These are phyloP conservation scores for Acrobasis repandana DNA, from an alignment of 2,888 invertebrate genomes.

Conservation along the genomic window DNA sequence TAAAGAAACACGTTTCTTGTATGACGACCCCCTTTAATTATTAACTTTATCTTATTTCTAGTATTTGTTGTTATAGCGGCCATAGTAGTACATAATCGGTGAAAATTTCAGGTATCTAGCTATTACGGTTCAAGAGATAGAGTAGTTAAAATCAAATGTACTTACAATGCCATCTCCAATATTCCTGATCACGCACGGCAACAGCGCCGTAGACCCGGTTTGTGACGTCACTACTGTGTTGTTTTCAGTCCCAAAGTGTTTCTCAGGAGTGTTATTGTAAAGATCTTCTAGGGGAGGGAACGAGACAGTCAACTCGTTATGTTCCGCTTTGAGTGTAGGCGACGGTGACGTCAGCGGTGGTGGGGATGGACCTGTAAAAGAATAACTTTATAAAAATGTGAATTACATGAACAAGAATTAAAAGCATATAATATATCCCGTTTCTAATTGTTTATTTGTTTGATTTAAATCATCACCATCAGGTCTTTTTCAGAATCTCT, in stretches of 20 bases:
- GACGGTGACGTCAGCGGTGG: conserved; percentile 46
- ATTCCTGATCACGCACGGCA: conserved; percentile 92
- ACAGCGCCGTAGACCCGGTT: conserved; percentile 91
- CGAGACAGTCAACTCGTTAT: conserved; percentile 72
- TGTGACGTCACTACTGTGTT: conserved; percentile 91
- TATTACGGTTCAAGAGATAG: too few relatives aligned
- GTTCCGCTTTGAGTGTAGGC: conserved; percentile 58
- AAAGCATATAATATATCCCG: too few relatives aligned
- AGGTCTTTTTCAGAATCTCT: too few relatives aligned
- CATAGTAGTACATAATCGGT: too few relatives aligned
- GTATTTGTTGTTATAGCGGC: too few relatives aligned
- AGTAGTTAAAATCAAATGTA: conserved; percentile 43
- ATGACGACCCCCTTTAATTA: too few relatives aligned
- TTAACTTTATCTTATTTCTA: too few relatives aligned
- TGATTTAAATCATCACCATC: too few relatives aligned
- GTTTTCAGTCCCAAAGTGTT: conserved; percentile 92
- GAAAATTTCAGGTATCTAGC: too few relatives aligned
- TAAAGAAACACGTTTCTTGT: too few relatives aligned
- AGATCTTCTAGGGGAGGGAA: conserved; percentile 73
- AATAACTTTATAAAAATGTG: background rate
- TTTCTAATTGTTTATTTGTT: too few relatives aligned
- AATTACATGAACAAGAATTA: too few relatives aligned
- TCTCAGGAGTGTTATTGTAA: conserved; percentile 82
- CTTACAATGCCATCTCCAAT: conserved; percentile 95
- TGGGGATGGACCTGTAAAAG: conserved; percentile 52